phyloP scores from a whole-genome alignment of 2,797 vertebrate species.

The Danio kyathit region DNA sequence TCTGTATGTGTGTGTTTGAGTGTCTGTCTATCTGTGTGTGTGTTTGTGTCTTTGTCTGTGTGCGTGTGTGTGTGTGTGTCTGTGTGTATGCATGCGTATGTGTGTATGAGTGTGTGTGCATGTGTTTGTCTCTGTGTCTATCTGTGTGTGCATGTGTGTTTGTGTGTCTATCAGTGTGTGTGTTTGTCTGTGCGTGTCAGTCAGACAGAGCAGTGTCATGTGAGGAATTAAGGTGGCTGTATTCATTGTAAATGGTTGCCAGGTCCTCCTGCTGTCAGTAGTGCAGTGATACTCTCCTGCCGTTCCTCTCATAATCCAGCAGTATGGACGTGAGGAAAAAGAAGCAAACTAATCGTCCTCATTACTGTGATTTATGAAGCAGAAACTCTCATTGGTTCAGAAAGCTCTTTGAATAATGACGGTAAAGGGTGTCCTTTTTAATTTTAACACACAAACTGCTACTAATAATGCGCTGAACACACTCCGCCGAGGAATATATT shows the following conservation, averaged over 20 bases:
- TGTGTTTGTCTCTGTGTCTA: no score
- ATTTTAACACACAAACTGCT: constrained; percentile 71
- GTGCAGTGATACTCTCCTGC: constrained; percentile 56
- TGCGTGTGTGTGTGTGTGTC: no score
- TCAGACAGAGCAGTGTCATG: not conserved
- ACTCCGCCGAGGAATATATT: constrained; percentile 49
- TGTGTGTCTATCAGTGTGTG: no score
- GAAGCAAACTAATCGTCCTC: constrained; percentile 75
- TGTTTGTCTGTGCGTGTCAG: not conserved
- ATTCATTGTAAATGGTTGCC: constrained; percentile 57
- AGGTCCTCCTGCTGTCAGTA: constrained; percentile 50
- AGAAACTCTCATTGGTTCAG: constrained; percentile 69
- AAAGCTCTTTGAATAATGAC: constrained; percentile 69
- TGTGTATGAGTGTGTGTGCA: no score
- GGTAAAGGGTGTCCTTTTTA: constrained; percentile 75
- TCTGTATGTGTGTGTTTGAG: no score
- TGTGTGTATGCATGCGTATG: no score
- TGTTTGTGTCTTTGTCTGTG: no score
- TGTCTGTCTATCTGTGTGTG: no score
- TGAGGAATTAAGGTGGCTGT: constrained; percentile 46
- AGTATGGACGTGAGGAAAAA: constrained; percentile 48
- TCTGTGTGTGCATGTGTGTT: no score
- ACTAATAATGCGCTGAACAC: constrained; percentile 12
- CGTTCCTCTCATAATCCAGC: constrained; percentile 67
- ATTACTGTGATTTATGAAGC: constrained; percentile 79